Conservation (phyloP, 2,113 vertebrate species). For the Xenotilapia caudafasciata region DNA sequence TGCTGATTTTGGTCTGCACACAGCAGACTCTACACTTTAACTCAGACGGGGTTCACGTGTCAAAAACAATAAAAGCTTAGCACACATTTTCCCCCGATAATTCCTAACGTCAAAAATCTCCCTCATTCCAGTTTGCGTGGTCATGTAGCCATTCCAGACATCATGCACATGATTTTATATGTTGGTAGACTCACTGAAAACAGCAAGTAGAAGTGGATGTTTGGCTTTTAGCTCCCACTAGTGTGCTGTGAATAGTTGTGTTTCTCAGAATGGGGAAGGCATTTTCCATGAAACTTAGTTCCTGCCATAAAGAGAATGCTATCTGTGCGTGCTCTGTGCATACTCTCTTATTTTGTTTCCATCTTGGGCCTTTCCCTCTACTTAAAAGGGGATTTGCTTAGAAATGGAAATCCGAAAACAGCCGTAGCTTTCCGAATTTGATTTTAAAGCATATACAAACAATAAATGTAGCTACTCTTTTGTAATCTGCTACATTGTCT, state of each 20-base stretch:
- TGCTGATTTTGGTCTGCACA: not conserved
- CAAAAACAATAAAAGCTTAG: not conserved
- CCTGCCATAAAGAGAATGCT: not conserved
- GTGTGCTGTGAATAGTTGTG: not conserved
- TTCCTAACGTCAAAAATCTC: not conserved
- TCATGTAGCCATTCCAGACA: not conserved
- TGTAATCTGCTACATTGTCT: not conserved
- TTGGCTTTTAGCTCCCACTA: not conserved
- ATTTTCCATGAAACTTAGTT: not conserved
- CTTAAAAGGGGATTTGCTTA: not conserved
- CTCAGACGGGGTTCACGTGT: not conserved
- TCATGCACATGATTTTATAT: not conserved
- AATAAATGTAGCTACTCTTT: not conserved
- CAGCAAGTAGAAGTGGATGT: accelerated
- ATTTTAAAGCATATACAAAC: not conserved
- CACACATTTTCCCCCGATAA: not conserved
- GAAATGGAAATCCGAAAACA: not conserved
- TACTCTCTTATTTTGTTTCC: not conserved
- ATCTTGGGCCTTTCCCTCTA: not conserved
- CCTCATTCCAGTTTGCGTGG: not conserved
- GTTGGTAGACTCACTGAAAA: not conserved
- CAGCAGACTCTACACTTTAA: not conserved
- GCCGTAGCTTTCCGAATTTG: accelerated
- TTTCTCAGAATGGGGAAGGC: not conserved
- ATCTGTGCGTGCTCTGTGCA: accelerated